phyloP scores from a whole-genome alignment of 2,888 invertebrate species.

The Hirtodrosophila trivittata region DNA sequence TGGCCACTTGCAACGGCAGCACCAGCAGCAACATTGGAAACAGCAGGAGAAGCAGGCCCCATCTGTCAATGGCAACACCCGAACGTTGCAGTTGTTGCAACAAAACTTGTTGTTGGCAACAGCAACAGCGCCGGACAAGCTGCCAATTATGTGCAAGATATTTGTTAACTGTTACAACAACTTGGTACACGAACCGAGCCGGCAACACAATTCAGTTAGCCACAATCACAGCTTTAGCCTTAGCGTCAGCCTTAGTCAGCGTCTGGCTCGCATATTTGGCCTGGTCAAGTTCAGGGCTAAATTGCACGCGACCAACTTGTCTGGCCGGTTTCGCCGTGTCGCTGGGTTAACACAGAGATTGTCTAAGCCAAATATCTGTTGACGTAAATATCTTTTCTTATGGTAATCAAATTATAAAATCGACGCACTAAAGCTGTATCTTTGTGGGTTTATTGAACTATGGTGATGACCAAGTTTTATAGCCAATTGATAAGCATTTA shows the following conservation, averaged over 20 bases:
- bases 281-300: slow-evolving; percentile 77
- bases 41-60: slow-evolving; percentile 28
- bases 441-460: slow-evolving; percentile 67
- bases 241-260: slow-evolving; percentile 8
- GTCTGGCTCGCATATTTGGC: slow-evolving; percentile 37
- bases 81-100: slow-evolving; percentile 34
- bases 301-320: slow-evolving; percentile 68
- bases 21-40: slow-evolving; percentile 22
- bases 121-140: slow-evolving; percentile 52
- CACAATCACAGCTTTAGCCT: neutral
- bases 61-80: slow-evolving; percentile 71
- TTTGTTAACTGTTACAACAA: slow-evolving; percentile 78
- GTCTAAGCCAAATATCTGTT: no score
- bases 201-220: slow-evolving; percentile 7
- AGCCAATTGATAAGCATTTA: slow-evolving; percentile 43
- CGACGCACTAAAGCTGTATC: slow-evolving; percentile 5
- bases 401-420: slow-evolving; percentile 50
- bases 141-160: slow-evolving; percentile 73
- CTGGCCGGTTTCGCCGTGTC: slow-evolving; percentile 58
- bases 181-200: slow-evolving; percentile 28
- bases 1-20: slow-evolving; percentile 35
- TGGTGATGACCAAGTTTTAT: slow-evolving; percentile 2
- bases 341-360: slow-evolving; percentile 25
- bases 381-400: slow-evolving; percentile 54
- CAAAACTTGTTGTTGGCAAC: slow-evolving; percentile 45